phyloP scores from a whole-genome alignment of 2,113 vertebrate species.

The Sapayoa aenigma region DNA sequence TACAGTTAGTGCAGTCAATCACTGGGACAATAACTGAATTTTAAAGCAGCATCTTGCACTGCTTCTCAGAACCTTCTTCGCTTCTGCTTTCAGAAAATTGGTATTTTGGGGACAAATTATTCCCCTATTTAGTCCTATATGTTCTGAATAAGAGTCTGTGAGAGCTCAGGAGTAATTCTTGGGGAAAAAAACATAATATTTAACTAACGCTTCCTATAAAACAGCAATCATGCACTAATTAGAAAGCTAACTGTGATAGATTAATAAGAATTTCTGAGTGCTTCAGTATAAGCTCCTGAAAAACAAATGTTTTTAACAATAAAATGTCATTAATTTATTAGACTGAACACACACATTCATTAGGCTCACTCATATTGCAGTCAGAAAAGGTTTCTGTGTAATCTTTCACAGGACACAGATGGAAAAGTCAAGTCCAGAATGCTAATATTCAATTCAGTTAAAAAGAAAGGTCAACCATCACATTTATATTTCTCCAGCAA shows the following conservation, averaged over 20 bases:
- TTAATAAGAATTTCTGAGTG: slow-evolving; percentile 24
- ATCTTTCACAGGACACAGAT: not conserved
- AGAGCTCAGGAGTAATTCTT: not conserved
- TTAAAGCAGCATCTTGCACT: slow-evolving; percentile 7
- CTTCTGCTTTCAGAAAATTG: not conserved
- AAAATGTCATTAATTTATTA: not conserved
- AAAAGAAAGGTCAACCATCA: not conserved
- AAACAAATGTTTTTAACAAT: not conserved
- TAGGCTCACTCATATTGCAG: not conserved
- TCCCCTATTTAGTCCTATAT: not conserved
- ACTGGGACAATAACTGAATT: slow-evolving; percentile 25
- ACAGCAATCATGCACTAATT: not conserved
- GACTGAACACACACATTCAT: not conserved
- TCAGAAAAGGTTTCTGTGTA: not conserved
- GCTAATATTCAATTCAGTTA: not conserved
- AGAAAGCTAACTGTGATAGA: not conserved
- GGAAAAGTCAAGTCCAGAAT: slow-evolving; percentile 12
- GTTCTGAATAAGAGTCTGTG: not conserved
- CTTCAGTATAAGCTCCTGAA: not conserved
- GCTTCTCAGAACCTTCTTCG: not conserved
- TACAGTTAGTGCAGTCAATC: slow-evolving; percentile 30
- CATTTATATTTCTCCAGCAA: not conserved
- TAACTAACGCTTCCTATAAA: not conserved
- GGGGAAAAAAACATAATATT: not conserved
- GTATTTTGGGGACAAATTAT: not conserved